These are phyloP conservation scores for Sicus ferrugineus DNA, from an alignment of 2,888 invertebrate species.

Conservation along the genomic window DNA sequence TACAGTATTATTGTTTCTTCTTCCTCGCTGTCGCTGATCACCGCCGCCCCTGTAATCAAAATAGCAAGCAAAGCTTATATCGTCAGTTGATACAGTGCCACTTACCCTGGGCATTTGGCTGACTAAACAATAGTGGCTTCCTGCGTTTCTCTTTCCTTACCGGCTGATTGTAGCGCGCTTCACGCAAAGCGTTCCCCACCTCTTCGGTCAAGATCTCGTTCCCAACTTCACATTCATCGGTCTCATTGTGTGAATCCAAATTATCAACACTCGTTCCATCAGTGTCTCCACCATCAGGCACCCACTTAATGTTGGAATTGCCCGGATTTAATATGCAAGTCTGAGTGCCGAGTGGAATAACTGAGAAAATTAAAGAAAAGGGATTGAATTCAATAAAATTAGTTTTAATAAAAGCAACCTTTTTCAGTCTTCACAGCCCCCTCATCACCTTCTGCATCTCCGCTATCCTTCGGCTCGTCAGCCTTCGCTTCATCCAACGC, in stretches of 20 bases:
- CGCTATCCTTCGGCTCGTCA: conserved; percentile 27
- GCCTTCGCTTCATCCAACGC: too few species aligned
- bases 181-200: conserved; percentile 39
- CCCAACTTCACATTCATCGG: conserved; percentile 40
- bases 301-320: conserved; percentile 45
- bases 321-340: conserved; percentile 40
- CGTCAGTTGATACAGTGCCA: not conserved
- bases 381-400: not conserved
- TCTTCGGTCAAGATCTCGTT: conserved; percentile 41
- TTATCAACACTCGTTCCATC: conserved; percentile 38
- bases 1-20: conserved; percentile 47
- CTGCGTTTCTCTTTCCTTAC: conserved; percentile 40
- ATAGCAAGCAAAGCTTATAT: conserved; percentile 15
- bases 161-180: conserved; percentile 39
- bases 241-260: conserved; percentile 39
- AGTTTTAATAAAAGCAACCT: too few species aligned
- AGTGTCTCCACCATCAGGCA: conserved; percentile 45
- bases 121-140: conserved; percentile 30
- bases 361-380: conserved; percentile 29
- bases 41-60: conserved; percentile 35
- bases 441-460: conserved; percentile 34
- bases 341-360: conserved; percentile 40
- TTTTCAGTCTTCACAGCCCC: conserved; percentile 20
- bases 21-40: conserved; percentile 51
- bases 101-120: conserved; percentile 35